Conservation (phyloP, 2,888 invertebrate genomes). For the Polydrusus pterygomalis region DNA sequence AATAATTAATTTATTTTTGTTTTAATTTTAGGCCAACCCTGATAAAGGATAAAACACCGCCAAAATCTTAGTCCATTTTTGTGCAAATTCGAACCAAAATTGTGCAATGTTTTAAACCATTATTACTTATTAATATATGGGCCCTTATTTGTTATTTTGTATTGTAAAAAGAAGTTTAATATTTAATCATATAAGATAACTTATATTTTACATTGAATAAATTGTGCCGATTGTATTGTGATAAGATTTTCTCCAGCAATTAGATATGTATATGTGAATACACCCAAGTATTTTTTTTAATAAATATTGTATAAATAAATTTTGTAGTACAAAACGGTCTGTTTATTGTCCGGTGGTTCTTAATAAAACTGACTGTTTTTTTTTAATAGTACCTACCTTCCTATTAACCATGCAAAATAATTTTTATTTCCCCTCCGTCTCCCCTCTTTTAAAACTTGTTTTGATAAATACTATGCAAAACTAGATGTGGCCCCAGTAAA, state of each 20-base stretch:
- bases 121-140: neutral
- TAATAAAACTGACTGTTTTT: too few species aligned
- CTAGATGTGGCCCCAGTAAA: too few species aligned
- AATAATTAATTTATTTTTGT: neutral
- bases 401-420: too few species aligned
- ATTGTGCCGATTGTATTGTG: constrained; percentile 55
- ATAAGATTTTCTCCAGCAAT: constrained; percentile 37
- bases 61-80: constrained; percentile 58
- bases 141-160: neutral
- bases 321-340: constrained; percentile 8
- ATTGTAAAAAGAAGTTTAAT: constrained; percentile 6
- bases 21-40: constrained; percentile 68
- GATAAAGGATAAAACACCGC: constrained; percentile 66
- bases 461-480: too few species aligned
- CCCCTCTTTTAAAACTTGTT: too few species aligned
- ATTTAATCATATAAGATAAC: constrained; percentile 10
- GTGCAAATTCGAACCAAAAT: neutral
- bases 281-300: constrained; percentile 7
- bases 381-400: too few species aligned
- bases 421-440: too few species aligned
- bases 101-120: constrained; percentile 23
- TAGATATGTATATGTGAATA: constrained; percentile 32
- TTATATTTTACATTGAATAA: constrained; percentile 14
- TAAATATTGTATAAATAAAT: constrained; percentile 11
- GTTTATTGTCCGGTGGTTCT: neutral